These are phyloP conservation scores for Xestia ashworthii DNA, from an alignment of 2,888 invertebrate species.

Conservation along the genomic window DNA sequence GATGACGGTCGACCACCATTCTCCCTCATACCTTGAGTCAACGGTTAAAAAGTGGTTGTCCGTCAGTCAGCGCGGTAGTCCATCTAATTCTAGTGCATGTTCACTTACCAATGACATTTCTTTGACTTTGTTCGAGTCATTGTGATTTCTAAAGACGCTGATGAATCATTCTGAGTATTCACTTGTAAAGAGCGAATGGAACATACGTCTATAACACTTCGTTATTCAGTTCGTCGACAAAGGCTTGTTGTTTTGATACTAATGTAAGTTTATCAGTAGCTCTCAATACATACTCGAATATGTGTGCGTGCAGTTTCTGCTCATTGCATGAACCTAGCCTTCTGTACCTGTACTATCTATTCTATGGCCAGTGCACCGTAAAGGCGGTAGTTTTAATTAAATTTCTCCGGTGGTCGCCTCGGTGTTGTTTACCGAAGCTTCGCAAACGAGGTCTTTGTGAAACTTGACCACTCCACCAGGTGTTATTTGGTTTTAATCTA, in stretches of 20 bases:
- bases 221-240: background rate
- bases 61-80: too few species aligned
- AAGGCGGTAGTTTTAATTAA: conserved; percentile 70
- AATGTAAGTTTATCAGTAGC: background rate
- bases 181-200: background rate
- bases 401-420: conserved; percentile 62
- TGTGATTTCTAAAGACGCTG: background rate
- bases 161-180: background rate
- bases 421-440: conserved; percentile 55
- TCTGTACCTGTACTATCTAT: conserved; percentile 14
- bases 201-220: background rate
- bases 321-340: background rate
- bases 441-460: conserved; percentile 50
- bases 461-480: conserved; percentile 59
- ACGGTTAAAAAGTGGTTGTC: too few species aligned
- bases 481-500: conserved; percentile 58
- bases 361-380: conserved; percentile 10
- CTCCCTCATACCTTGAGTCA: too few species aligned
- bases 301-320: background rate
- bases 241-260: background rate
- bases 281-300: background rate
- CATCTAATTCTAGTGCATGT: background rate
- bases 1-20: too few species aligned
- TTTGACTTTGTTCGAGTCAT: background rate
- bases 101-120: background rate